These are phyloP conservation scores for Sylvilagus bachmani DNA, from an alignment of 2,113 vertebrate species.

Conservation along the genomic window DNA sequence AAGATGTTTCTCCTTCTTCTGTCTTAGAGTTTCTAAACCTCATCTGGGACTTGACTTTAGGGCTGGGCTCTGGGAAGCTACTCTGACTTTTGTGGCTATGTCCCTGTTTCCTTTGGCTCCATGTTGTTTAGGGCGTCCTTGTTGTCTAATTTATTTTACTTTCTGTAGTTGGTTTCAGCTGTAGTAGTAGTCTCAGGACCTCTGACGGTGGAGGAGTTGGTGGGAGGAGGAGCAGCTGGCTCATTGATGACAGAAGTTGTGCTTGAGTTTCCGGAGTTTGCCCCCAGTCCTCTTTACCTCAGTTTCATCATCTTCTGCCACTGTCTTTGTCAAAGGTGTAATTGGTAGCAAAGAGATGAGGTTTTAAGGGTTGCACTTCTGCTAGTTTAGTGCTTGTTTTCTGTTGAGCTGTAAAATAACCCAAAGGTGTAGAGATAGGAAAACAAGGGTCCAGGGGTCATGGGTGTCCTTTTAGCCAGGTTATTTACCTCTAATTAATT, in stretches of 20 bases:
- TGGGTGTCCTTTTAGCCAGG: not conserved
- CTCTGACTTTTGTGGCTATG: not conserved
- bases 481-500: not conserved
- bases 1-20: not conserved
- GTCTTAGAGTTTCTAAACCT: not conserved
- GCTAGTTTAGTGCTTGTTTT: constrained; percentile 3
- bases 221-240: not conserved
- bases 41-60: not conserved
- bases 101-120: not conserved
- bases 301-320: not conserved
- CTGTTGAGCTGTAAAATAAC: constrained; percentile 36
- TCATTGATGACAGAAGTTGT: not conserved
- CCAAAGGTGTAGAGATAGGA: not conserved
- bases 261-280: not conserved
- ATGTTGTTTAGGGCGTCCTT: not conserved
- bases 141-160: constrained; percentile 3
- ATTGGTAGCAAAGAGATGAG: not conserved
- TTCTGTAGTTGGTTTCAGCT: not conserved
- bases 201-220: not conserved
- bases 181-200: not conserved
- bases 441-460: not conserved
- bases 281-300: not conserved
- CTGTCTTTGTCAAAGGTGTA: constrained; percentile 11
- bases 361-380: not conserved
- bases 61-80: not conserved